A percentile compares a stretch with the other conserved stretches of the same genome.
Evolutionary conservation across 2,797 vertebrate species (phyloP).

Genomic region (Girardinus metallicus): DNA sequence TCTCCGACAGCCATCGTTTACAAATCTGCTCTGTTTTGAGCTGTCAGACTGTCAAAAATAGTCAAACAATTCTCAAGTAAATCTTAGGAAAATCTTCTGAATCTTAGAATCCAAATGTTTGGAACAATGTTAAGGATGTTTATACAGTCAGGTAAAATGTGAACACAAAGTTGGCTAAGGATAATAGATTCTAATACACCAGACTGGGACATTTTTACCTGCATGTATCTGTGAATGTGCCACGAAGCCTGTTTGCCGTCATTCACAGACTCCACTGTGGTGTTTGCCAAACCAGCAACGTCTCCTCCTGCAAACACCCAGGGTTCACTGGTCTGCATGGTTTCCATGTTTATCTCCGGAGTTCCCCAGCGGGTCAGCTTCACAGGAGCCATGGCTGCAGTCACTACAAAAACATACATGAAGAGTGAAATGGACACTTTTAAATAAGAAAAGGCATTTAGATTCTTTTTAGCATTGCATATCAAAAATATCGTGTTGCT

Average conservation of each 20-base stretch:
- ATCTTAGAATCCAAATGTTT: neutral
- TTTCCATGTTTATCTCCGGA: constrained; percentile 89
- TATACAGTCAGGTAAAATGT: neutral
- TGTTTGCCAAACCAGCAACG: constrained; percentile 89
- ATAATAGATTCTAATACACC: neutral
- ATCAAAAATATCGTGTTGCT: neutral
- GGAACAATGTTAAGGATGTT: neutral
- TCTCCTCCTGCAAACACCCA: constrained; percentile 96
- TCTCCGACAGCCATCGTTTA: neutral
- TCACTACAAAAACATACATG: constrained; percentile 75
- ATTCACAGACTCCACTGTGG: constrained; percentile 93
- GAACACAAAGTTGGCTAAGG: neutral
- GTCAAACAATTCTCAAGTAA: neutral
- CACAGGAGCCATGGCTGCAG: constrained; percentile 88
- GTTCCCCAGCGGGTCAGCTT: constrained; percentile 91
- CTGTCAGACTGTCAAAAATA: neutral
- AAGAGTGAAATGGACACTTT: neutral
- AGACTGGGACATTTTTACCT: constrained; percentile 76
- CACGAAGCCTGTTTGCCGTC: constrained; percentile 98
- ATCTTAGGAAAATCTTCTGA: neutral
- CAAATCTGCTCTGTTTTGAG: neutral
- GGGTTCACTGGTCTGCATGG: constrained; percentile 92
- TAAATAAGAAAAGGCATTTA: neutral
- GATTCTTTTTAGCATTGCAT: neutral
- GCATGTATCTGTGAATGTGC: constrained; percentile 93